These are phyloP conservation scores for Baronia brevicornis DNA, from an alignment of 2,888 invertebrate species.

Conservation along the genomic window DNA sequence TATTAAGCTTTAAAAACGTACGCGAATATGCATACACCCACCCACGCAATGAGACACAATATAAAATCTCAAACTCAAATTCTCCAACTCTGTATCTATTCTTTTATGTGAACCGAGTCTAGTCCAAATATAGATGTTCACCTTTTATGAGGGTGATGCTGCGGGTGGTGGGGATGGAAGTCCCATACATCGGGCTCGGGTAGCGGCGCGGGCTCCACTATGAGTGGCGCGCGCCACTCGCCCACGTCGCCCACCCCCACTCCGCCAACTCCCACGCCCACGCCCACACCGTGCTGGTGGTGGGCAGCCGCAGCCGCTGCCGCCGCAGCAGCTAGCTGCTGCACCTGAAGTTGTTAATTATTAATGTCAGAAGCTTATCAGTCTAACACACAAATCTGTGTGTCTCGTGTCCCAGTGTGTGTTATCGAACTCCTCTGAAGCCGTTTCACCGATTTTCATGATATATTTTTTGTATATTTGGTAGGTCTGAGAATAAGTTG, in stretches of 20 bases:
- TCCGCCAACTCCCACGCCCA: conserved; percentile 83
- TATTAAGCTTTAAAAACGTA: conserved; percentile 11
- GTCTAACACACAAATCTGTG: too few species aligned
- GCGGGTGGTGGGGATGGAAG: conserved; percentile 50
- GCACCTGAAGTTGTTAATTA: conserved; percentile 74
- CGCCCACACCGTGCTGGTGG: conserved; percentile 83
- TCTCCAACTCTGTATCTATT: too few species aligned
- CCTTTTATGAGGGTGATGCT: conserved; percentile 59
- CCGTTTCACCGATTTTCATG: too few species aligned
- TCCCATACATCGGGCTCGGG: conserved; percentile 64
- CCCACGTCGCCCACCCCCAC: conserved; percentile 40
- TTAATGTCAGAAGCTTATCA: too few species aligned
- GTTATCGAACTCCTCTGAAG: too few species aligned
- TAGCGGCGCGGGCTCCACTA: conserved; percentile 79
- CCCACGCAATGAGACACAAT: too few species aligned
- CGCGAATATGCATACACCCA: conserved; percentile 1
- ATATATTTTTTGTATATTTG: too few species aligned
- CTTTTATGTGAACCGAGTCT: too few species aligned
- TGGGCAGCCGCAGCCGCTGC: conserved; percentile 86
- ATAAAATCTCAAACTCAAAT: too few species aligned
- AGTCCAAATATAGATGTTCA: conserved; percentile 20
- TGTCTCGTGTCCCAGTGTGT: too few species aligned
- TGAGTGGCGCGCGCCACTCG: conserved; percentile 93
- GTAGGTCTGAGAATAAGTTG: too few species aligned
- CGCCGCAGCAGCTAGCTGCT: conserved; percentile 87